Evolutionary conservation across 2,888 invertebrate genomes (phyloP).

Genomic region (Tetragonisca angustula): DNA sequence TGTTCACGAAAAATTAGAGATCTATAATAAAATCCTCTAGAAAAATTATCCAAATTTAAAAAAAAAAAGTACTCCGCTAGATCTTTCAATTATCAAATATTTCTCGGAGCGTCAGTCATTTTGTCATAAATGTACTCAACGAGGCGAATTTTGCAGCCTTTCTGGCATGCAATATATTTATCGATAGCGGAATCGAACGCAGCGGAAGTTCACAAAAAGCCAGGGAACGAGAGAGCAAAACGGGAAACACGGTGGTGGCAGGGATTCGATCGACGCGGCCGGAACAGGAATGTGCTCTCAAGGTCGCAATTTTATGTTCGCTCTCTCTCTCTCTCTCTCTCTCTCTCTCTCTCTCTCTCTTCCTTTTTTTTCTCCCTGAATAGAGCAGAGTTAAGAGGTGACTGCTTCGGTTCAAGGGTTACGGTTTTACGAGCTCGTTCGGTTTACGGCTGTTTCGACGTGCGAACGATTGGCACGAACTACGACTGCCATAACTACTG

Average conservation of each 20-base stretch:
- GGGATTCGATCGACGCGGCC: background rate
- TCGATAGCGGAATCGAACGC: background rate
- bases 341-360: background rate
- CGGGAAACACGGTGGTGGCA: background rate
- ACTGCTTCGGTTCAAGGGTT: constrained; percentile 14
- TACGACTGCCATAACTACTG: constrained; percentile 81
- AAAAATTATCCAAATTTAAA: background rate
- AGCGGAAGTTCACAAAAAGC: background rate
- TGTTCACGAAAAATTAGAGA: no score
- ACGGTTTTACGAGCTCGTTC: constrained; percentile 78
- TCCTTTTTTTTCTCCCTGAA: background rate
- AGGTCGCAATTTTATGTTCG: constrained; percentile 34
- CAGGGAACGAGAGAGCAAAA: background rate
- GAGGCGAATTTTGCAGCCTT: background rate
- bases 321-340: background rate
- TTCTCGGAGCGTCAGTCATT: background rate
- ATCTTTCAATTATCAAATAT: background rate
- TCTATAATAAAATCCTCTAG: no score
- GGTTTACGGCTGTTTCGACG: constrained; percentile 81
- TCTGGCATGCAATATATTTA: background rate
- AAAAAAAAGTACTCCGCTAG: background rate
- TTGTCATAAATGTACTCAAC: background rate
- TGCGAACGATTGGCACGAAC: constrained; percentile 81
- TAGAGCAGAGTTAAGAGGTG: background rate
- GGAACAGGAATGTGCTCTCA: constrained; percentile 29